These are phyloP conservation scores for Andrena praecox DNA, from an alignment of 2,888 invertebrate species.

Conservation along the genomic window DNA sequence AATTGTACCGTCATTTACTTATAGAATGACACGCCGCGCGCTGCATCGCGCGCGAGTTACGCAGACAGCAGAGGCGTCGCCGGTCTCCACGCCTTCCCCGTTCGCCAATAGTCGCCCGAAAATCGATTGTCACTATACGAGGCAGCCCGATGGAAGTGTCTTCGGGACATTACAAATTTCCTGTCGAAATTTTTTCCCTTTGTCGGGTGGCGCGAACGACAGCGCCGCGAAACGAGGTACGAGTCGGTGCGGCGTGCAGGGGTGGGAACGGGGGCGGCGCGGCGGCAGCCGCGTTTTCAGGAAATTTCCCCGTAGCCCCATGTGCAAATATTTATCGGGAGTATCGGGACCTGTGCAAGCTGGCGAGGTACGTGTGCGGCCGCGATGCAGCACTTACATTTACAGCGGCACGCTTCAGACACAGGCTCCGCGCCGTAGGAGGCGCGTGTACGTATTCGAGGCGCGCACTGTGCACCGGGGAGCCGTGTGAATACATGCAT, in stretches of 20 bases:
- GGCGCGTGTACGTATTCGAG: constrained; percentile 41
- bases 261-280: constrained; percentile 8
- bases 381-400: constrained; percentile 57
- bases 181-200: constrained; percentile 3
- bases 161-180: constrained; percentile 33
- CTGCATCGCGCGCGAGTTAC: background rate
- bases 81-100: background rate
- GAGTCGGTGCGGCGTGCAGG: constrained; percentile 14
- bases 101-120: constrained; percentile 5
- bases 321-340: constrained; percentile 79
- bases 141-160: constrained; percentile 29
- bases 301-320: constrained; percentile 77
- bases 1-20: too few species aligned
- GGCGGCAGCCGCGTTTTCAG: constrained; percentile 66
- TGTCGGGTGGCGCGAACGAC: constrained; percentile 47
- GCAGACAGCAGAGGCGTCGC: background rate
- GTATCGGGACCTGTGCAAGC: constrained; percentile 73
- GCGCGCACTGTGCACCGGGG: constrained; percentile 73
- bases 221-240: constrained; percentile 44
- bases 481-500: constrained; percentile 78
- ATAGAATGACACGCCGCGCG: too few species aligned
- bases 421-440: background rate
- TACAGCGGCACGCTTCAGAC: constrained; percentile 14
- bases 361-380: constrained; percentile 65
- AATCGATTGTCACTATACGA: constrained; percentile 34